Evolutionary conservation across 2,113 vertebrate genomes (phyloP).

Genomic region (Melospiza georgiana): DNA sequence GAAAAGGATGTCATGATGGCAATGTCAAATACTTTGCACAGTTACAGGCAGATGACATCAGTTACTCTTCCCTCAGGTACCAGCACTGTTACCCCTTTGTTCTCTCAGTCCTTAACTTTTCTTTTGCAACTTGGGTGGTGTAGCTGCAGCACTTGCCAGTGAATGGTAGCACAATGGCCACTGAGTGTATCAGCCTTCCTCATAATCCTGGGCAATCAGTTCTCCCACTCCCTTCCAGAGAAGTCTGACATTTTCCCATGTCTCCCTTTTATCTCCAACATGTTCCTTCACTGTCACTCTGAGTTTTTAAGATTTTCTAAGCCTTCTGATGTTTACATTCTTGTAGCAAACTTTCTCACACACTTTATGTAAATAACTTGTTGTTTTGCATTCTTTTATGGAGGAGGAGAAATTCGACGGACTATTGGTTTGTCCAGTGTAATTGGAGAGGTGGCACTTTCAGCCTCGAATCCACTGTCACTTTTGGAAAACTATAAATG

Average conservation of each 20-base stretch:
- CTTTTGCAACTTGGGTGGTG: not conserved
- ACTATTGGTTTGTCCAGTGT: no score
- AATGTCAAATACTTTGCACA: not conserved
- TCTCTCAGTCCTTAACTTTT: not conserved
- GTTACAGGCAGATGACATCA: not conserved
- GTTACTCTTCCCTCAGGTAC: not conserved
- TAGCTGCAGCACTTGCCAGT: not conserved
- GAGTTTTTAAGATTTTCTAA: no score
- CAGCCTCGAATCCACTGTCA: no score
- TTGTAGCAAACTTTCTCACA: no score
- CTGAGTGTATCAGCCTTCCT: not conserved
- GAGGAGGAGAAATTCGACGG: no score
- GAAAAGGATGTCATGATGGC: not conserved
- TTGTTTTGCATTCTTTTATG: no score
- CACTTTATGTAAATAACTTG: no score
- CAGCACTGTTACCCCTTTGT: no score
- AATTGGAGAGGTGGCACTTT: no score
- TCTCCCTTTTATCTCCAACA: not conserved
- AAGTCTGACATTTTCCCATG: not conserved
- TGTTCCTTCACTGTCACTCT: not conserved
- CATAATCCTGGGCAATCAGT: not conserved
- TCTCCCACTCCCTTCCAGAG: not conserved
- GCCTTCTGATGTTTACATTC: no score
- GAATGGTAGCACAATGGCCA: not conserved
- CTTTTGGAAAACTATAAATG: no score